phyloP scores from a whole-genome alignment of 1,140 invertebrate genomes.

The Oryzaephilus surinamensis region DNA sequence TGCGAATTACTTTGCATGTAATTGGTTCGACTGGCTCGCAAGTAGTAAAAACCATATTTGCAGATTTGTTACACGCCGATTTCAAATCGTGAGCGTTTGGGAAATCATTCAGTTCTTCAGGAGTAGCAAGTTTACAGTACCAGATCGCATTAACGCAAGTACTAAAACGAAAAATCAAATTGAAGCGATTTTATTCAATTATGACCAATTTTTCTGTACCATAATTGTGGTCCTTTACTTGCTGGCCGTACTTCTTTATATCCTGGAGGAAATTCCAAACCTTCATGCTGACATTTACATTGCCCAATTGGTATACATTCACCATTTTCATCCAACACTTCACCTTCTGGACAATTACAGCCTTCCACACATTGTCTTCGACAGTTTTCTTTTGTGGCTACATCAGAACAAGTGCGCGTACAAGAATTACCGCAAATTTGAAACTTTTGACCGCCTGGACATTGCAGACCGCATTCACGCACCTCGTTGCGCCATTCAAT shows the following conservation, averaged over 20 bases:
- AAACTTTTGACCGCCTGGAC: slow-evolving; percentile 66
- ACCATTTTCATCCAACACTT: slow-evolving; percentile 56
- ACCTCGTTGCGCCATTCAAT: slow-evolving; percentile 69
- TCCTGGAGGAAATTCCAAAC: slow-evolving; percentile 59
- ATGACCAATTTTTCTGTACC: slow-evolving; percentile 40
- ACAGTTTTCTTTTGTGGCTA: slow-evolving; percentile 43
- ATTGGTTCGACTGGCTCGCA: slow-evolving; percentile 62
- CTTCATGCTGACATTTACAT: slow-evolving; percentile 67
- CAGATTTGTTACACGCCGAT: slow-evolving; percentile 45
- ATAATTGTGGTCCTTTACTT: slow-evolving; percentile 53
- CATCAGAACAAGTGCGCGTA: slow-evolving; percentile 55
- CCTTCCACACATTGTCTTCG: slow-evolving; percentile 68
- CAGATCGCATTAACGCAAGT: slow-evolving; percentile 65
- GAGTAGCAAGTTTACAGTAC: slow-evolving; percentile 56
- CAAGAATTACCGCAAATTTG: slow-evolving; percentile 70
- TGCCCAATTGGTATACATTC: slow-evolving; percentile 64
- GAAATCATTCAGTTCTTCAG: slow-evolving; percentile 49
- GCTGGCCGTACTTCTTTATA: slow-evolving; percentile 61
- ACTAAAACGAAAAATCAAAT: slow-evolving; percentile 40
- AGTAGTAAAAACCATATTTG: slow-evolving; percentile 60
- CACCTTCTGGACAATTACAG: slow-evolving; percentile 71
- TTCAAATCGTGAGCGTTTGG: slow-evolving; percentile 48
- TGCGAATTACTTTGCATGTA: slow-evolving; percentile 61
- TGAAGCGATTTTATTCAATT: too few relatives aligned
- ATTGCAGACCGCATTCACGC: slow-evolving; percentile 67